phyloP scores from a whole-genome alignment of 2,113 vertebrate genomes.

The Ciconia maguari region DNA sequence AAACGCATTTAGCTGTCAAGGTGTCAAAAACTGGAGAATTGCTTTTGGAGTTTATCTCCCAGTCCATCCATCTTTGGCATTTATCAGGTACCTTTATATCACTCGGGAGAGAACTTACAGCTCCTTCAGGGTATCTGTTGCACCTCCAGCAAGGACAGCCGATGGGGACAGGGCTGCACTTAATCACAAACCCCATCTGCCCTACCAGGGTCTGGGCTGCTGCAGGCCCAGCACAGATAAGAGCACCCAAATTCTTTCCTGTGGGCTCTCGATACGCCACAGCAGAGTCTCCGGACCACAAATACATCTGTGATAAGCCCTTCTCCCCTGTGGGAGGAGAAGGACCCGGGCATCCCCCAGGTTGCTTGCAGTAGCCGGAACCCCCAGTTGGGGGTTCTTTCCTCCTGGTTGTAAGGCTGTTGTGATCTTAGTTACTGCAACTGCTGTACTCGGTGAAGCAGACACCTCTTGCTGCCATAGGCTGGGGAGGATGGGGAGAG shows the following conservation, averaged over 20 bases:
- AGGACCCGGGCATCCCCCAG: neutral
- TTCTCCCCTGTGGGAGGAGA: neutral
- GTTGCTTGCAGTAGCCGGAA: neutral
- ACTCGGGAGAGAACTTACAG: neutral
- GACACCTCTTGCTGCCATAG: neutral
- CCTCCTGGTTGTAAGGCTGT: neutral
- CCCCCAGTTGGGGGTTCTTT: neutral
- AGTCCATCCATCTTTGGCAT: neutral
- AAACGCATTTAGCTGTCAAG: neutral
- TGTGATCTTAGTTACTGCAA: neutral
- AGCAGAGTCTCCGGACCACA: neutral
- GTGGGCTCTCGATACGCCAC: rapidly evolving
- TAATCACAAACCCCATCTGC: neutral
- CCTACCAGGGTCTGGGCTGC: neutral
- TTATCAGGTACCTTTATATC: neutral
- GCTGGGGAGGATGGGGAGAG: neutral
- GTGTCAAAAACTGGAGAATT: slow-evolving; percentile 27
- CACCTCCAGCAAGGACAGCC: neutral
- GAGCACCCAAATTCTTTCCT: neutral
- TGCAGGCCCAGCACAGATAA: neutral
- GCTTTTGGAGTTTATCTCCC: slow-evolving; percentile 25
- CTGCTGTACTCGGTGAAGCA: neutral
- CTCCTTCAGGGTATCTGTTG: neutral
- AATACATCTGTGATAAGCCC: neutral
- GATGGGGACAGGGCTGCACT: neutral